Percentiles rank a stretch among this genome's conserved stretches.
These are phyloP conservation scores for Microctenopoma steveboyesi DNA, from an alignment of 2,797 vertebrate species.

Conservation along the genomic window DNA sequence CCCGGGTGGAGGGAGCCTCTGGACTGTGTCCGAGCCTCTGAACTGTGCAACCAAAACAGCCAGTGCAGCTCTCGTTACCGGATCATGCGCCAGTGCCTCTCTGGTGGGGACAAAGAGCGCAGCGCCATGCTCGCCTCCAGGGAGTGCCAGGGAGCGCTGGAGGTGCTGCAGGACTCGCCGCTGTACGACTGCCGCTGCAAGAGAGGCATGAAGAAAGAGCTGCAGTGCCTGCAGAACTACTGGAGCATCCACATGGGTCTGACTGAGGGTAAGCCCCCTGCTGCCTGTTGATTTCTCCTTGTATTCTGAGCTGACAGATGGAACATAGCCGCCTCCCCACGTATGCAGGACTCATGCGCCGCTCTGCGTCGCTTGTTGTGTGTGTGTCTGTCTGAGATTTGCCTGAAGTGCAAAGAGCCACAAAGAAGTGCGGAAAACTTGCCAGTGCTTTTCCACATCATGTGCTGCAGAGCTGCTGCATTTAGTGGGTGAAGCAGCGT, in stretches of 20 bases:
- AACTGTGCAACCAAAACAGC: slow-evolving; percentile 90
- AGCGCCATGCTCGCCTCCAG: slow-evolving; percentile 92
- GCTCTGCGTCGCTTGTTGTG: slow-evolving; percentile 3
- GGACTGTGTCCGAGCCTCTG: slow-evolving; percentile 93
- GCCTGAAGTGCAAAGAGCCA: slow-evolving; percentile 7
- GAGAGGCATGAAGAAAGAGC: slow-evolving; percentile 94
- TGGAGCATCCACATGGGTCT: slow-evolving; percentile 96
- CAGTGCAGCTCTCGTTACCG: slow-evolving; percentile 95
- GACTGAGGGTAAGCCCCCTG: slow-evolving; percentile 83
- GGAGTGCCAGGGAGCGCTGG: slow-evolving; percentile 92
- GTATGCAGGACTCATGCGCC: not conserved
- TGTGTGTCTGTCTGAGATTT: slow-evolving; percentile 14
- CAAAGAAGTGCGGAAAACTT: not conserved
- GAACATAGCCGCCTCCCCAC: slow-evolving; percentile 4
- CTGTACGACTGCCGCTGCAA: slow-evolving; percentile 93
- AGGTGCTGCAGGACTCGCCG: slow-evolving; percentile 92
- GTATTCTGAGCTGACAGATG: not conserved
- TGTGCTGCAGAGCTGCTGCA: too few relatives aligned
- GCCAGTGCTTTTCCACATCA: too few relatives aligned
- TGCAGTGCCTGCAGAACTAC: slow-evolving; percentile 95
- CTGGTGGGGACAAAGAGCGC: slow-evolving; percentile 87
- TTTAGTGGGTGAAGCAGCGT: too few relatives aligned
- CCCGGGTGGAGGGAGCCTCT: slow-evolving; percentile 87
- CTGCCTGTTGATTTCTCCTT: slow-evolving; percentile 19
- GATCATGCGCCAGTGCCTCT: slow-evolving; percentile 95